These are phyloP conservation scores for Drosophila melanica DNA, from an alignment of 1,140 invertebrate species.

Conservation along the genomic window DNA sequence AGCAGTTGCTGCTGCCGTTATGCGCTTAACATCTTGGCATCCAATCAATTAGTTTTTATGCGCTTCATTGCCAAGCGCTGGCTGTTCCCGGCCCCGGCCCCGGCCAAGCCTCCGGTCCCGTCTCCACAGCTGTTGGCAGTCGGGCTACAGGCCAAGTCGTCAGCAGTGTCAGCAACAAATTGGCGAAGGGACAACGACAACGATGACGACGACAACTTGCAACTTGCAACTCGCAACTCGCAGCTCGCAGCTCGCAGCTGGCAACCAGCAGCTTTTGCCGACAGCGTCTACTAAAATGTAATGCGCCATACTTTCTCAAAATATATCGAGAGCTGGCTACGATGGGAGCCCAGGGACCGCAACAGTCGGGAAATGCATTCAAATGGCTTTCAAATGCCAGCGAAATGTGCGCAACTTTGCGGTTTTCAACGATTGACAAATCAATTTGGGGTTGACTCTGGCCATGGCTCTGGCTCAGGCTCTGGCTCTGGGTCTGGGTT, in stretches of 20 bases:
- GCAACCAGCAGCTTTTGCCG: conserved; percentile 64
- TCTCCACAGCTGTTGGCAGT: not conserved
- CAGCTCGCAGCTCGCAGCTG: conserved; percentile 32
- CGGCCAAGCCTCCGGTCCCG: conserved; percentile 56
- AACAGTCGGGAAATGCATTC: conserved; percentile 67
- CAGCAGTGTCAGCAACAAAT: conserved; percentile 75
- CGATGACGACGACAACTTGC: conserved; percentile 33
- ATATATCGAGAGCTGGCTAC: conserved; percentile 51
- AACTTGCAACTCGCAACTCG: conserved; percentile 53
- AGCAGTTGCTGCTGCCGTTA: conserved; percentile 62
- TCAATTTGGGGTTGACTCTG: conserved; percentile 73
- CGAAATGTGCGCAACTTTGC: conserved; percentile 77
- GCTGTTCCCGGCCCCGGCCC: conserved; percentile 25
- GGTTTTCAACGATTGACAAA: conserved; percentile 76
- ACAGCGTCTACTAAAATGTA: conserved; percentile 55
- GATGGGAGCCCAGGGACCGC: conserved; percentile 21
- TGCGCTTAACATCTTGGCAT: conserved; percentile 81
- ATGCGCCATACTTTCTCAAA: conserved; percentile 67
- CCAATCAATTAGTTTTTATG: conserved; percentile 80
- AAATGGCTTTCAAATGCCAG: conserved; percentile 79
- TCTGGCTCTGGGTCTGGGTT: conserved; percentile 29
- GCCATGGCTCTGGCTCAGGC: conserved; percentile 42
- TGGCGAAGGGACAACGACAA: conserved; percentile 69
- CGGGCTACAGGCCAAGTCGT: conserved; percentile 44
- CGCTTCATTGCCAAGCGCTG: conserved; percentile 71